Evolutionary conservation across 2,113 vertebrate species (phyloP).

Genomic region (Mobula hypostoma): DNA sequence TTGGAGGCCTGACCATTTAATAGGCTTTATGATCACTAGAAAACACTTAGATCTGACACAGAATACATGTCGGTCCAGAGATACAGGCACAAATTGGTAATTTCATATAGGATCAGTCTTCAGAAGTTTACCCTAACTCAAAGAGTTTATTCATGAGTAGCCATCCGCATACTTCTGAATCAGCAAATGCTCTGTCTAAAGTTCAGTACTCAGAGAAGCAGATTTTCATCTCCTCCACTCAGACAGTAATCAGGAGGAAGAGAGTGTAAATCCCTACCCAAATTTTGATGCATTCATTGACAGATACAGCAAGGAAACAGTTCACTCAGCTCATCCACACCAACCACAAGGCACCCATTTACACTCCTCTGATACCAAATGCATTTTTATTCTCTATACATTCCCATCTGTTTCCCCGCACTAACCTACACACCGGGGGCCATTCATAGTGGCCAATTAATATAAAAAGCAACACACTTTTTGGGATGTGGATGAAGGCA

Average conservation of each 20-base stretch:
- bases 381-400: no score
- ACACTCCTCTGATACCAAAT: no score
- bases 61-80: not conserved
- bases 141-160: not conserved
- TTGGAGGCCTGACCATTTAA: not conserved
- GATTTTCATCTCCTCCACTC: not conserved
- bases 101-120: not conserved
- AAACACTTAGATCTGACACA: not conserved
- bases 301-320: no score
- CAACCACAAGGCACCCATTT: no score
- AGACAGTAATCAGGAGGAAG: not conserved
- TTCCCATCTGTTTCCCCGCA: no score
- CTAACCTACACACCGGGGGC: no score
- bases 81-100: not conserved
- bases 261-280: not conserved
- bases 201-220: not conserved
- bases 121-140: not conserved
- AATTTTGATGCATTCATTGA: not conserved
- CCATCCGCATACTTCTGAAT: not conserved
- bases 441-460: no score
- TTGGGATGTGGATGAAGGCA: no score
- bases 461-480: no score
- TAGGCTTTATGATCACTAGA: not conserved
- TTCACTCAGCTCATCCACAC: no score
- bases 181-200: not conserved